A percentile compares a stretch with the other conserved stretches of the same genome.
Conservation (phyloP, 2,888 invertebrate species). For the Anthoptus insignis region DNA sequence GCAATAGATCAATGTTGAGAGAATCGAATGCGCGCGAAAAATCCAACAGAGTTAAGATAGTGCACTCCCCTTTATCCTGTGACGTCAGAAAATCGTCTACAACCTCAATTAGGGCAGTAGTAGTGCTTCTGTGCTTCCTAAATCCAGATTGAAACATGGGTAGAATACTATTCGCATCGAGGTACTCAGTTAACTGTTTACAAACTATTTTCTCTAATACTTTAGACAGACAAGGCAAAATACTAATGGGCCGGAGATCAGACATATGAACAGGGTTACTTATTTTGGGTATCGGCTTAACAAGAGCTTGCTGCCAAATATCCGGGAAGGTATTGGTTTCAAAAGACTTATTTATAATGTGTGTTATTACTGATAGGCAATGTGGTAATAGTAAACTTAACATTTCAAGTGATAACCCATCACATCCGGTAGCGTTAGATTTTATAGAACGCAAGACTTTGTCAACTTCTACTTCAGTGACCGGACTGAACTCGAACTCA, state of each 20-base stretch:
- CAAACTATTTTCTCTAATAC: constrained; percentile 42
- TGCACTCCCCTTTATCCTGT: constrained; percentile 40
- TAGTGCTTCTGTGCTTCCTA: constrained; percentile 47
- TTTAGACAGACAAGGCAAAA: constrained; percentile 39
- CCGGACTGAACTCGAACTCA: background rate
- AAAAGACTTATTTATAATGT: background rate
- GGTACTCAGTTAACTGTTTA: constrained; percentile 43
- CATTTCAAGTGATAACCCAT: constrained; percentile 1
- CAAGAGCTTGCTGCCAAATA: too few species aligned
- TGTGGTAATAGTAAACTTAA: background rate
- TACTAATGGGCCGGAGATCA: constrained; percentile 46
- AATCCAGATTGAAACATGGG: constrained; percentile 53
- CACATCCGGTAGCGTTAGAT: background rate
- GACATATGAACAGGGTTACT: constrained; percentile 29
- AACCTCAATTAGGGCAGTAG: constrained; percentile 52
- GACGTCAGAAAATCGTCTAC: constrained; percentile 48
- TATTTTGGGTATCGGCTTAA: constrained; percentile 42
- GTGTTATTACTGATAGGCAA: background rate
- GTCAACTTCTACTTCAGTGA: background rate
- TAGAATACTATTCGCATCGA: constrained; percentile 47
- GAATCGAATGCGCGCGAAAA: constrained; percentile 38
- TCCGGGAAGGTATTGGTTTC: background rate
- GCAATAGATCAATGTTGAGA: constrained; percentile 33
- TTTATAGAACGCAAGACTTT: background rate
- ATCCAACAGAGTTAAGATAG: constrained; percentile 2